phyloP scores from a whole-genome alignment of 2,888 invertebrate species.

The Aethes cnicana region DNA sequence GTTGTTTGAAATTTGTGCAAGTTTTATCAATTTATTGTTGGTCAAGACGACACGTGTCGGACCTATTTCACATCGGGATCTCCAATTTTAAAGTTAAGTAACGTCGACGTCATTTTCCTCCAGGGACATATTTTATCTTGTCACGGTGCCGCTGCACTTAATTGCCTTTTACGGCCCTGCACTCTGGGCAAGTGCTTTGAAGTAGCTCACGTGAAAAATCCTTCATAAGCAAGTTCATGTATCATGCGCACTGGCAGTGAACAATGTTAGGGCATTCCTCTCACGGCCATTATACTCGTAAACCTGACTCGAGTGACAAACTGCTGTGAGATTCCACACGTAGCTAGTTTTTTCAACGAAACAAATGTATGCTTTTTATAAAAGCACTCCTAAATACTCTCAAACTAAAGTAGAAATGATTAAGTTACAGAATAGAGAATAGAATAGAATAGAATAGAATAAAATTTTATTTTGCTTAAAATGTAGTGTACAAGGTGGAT shows the following conservation, averaged over 20 bases:
- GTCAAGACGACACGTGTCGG: no score
- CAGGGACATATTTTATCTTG: conserved; percentile 4
- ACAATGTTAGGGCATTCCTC: not conserved
- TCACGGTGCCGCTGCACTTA: not conserved
- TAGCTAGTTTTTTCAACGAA: no score
- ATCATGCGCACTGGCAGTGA: conserved; percentile 4
- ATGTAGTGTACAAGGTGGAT: no score
- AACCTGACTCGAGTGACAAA: conserved; percentile 5
- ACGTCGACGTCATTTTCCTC: not conserved
- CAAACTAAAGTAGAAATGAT: no score
- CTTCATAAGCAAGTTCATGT: not conserved
- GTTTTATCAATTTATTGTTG: no score
- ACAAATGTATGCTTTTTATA: no score
- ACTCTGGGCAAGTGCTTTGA: conserved; percentile 7
- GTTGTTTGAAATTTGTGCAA: no score
- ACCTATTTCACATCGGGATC: no score
- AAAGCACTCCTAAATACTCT: no score
- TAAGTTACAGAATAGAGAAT: no score
- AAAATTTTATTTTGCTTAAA: no score
- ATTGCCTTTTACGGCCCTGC: not conserved
- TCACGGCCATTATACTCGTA: not conserved
- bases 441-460: no score
- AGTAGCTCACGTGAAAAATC: conserved; percentile 10
- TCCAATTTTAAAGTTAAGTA: not conserved
- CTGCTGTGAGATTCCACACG: not conserved